Conservation (phyloP, 2,888 invertebrate genomes). For the Polia nebulosa region DNA sequence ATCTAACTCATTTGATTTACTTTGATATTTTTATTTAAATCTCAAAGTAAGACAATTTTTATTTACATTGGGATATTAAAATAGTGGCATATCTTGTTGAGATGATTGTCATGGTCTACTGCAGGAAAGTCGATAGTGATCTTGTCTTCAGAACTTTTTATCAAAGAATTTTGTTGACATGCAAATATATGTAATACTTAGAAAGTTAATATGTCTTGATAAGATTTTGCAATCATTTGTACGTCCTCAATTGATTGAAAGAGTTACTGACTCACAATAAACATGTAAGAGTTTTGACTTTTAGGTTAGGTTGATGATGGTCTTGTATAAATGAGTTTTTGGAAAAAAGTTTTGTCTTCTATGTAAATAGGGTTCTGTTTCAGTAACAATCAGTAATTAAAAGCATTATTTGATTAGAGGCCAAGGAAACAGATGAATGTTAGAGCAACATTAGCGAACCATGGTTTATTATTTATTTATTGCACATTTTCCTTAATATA, state of each 20-base stretch:
- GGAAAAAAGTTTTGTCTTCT: background rate
- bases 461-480: slow-evolving; percentile 12
- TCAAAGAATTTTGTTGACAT: slow-evolving; percentile 6
- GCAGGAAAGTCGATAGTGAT: slow-evolving; percentile 7
- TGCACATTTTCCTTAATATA: slow-evolving; percentile 33
- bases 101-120: background rate
- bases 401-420: background rate
- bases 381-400: background rate
- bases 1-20: background rate
- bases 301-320: slow-evolving; percentile 37
- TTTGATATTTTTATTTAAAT: background rate
- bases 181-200: slow-evolving; percentile 9
- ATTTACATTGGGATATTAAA: slow-evolving; percentile 3
- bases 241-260: slow-evolving; percentile 3
- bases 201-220: slow-evolving; percentile 16
- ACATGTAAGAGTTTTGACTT: slow-evolving; percentile 18
- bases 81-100: slow-evolving; percentile 7
- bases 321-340: background rate
- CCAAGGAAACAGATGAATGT: background rate
- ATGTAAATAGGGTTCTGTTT: background rate
- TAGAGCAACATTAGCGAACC: background rate
- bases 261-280: slow-evolving; percentile 5
- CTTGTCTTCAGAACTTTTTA: background rate
- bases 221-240: slow-evolving; percentile 31
- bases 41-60: background rate